Conservation (phyloP, 2,888 invertebrate genomes). For the Bhutanitis thaidina region DNA sequence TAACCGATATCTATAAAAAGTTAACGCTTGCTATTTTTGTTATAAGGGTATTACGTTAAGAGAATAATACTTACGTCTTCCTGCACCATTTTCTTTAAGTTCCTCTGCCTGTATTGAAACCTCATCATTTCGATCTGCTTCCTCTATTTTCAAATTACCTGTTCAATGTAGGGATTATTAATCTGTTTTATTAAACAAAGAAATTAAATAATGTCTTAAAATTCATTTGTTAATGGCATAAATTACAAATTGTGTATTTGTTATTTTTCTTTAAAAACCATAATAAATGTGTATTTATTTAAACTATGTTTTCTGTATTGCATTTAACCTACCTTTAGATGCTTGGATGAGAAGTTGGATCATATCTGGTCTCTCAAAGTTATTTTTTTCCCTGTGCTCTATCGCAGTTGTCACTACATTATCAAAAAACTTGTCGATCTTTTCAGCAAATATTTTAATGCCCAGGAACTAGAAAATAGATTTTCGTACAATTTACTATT, state of each 20-base stretch:
- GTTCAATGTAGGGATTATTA: too few species aligned
- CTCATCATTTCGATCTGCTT: conserved; percentile 9
- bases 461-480: conserved; percentile 36
- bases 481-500: too few species aligned
- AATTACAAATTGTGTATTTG: too few species aligned
- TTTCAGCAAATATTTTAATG: conserved; percentile 35
- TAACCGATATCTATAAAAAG: too few species aligned
- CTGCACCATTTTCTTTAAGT: conserved; percentile 7
- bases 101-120: conserved; percentile 3
- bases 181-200: too few species aligned
- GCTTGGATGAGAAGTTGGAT: conserved; percentile 78
- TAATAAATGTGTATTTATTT: too few species aligned
- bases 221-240: too few species aligned
- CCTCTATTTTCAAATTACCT: conserved; percentile 13
- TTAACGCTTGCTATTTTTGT: too few species aligned
- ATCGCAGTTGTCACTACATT: conserved; percentile 52
- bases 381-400: conserved; percentile 57
- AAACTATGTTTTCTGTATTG: too few species aligned
- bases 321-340: conserved; percentile 45
- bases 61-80: conserved; percentile 31
- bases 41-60: too few species aligned
- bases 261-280: too few species aligned
- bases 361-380: conserved; percentile 77
- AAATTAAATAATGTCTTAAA: too few species aligned
- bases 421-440: conserved; percentile 41